phyloP scores from a whole-genome alignment of 1,140 invertebrate species.

The Pectinophora gossypiella region DNA sequence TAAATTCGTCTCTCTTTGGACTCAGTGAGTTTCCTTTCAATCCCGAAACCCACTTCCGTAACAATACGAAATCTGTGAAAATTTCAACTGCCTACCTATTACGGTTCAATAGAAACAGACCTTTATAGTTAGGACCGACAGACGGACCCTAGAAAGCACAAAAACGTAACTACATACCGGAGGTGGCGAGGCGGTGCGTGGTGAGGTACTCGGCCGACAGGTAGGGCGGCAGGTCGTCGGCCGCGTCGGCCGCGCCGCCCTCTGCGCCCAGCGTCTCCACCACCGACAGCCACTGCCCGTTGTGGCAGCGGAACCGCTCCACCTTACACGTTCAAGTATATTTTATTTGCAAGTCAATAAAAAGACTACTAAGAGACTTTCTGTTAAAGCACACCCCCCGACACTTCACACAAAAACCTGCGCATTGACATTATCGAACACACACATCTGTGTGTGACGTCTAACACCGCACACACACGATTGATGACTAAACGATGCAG shows the following conservation, averaged over 20 bases:
- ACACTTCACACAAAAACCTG: too few species aligned
- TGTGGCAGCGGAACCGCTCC: slow-evolving; percentile 97
- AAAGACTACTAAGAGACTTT: too few species aligned
- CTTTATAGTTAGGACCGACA: background rate
- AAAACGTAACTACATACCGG: slow-evolving; percentile 62
- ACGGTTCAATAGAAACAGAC: background rate
- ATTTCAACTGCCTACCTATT: background rate
- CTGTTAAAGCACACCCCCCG: too few species aligned
- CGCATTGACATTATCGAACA: too few species aligned
- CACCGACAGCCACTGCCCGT: slow-evolving; percentile 98
- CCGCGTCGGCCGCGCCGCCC: slow-evolving; percentile 68
- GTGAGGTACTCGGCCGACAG: slow-evolving; percentile 83
- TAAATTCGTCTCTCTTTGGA: too few species aligned
- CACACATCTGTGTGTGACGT: too few species aligned
- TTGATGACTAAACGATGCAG: too few species aligned
- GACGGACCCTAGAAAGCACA: background rate
- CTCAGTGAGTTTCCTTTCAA: too few species aligned
- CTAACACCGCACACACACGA: too few species aligned
- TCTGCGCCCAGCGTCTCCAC: slow-evolving; percentile 81
- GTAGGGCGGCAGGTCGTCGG: slow-evolving; percentile 81
- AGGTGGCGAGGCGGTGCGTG: slow-evolving; percentile 80
- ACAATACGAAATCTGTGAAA: background rate
- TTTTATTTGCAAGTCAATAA: too few species aligned
- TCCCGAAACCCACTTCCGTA: too few species aligned
- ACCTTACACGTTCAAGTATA: too few species aligned